These are phyloP conservation scores for Prionace glauca DNA, from an alignment of 2,797 vertebrate species.

Conservation along the genomic window DNA sequence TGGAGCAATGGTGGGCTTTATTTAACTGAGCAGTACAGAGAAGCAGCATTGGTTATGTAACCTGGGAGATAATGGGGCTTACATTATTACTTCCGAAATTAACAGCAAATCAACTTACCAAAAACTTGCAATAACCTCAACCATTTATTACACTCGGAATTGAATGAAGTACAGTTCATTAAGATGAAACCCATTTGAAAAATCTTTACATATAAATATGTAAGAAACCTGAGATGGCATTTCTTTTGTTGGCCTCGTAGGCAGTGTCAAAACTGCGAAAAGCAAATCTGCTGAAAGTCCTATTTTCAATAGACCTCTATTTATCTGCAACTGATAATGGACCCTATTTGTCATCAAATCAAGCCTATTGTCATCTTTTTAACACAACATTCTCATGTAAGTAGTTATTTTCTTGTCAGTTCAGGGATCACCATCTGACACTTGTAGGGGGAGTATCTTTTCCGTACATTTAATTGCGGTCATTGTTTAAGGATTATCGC, in stretches of 20 bases:
- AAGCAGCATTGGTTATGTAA: background rate
- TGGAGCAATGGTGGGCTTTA: background rate
- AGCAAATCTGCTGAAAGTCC: conserved; percentile 22
- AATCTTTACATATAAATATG: background rate
- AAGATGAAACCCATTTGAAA: background rate
- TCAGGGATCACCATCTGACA: conserved; percentile 34
- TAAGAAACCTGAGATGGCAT: background rate
- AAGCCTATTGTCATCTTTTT: conserved; percentile 37
- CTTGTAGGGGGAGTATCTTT: conserved; percentile 33
- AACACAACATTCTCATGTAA: conserved; percentile 35
- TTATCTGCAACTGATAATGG: conserved; percentile 31
- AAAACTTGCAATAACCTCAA: background rate
- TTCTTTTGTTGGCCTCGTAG: background rate
- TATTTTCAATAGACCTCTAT: conserved; percentile 34
- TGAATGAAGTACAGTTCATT: background rate
- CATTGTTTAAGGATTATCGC: conserved; percentile 37
- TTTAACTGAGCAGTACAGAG: background rate
- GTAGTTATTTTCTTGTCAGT: conserved; percentile 38
- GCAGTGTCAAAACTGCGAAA: conserved; percentile 33
- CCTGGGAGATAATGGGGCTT: background rate
- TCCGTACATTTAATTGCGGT: conserved; percentile 36
- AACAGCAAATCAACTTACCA: background rate
- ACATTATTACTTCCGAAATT: background rate
- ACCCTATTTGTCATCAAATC: conserved; percentile 38
- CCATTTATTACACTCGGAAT: background rate